Percentiles rank a stretch among this genome's conserved stretches.
These are phyloP conservation scores for Drosophila neotestacea DNA, from an alignment of 2,888 invertebrate species.

Conservation along the genomic window DNA sequence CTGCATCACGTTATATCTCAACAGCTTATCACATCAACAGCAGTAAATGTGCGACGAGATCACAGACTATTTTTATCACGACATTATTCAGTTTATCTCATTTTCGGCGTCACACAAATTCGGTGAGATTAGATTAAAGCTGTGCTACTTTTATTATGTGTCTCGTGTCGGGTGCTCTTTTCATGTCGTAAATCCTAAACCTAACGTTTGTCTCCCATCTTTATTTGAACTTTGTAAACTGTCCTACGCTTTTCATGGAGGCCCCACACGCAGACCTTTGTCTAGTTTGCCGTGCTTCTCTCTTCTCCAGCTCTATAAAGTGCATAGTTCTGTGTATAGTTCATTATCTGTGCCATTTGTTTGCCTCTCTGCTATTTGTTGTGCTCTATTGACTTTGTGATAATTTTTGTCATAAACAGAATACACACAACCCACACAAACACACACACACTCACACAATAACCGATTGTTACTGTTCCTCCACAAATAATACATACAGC, in stretches of 20 bases:
- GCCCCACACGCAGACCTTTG: conserved; percentile 48
- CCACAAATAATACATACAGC: not conserved
- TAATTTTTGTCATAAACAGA: conserved; percentile 55
- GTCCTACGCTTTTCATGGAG: conserved; percentile 10
- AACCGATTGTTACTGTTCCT: conserved; percentile 6
- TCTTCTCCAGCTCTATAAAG: conserved; percentile 11
- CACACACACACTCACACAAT: conserved; percentile 7
- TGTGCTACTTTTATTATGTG: conserved; percentile 21
- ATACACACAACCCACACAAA: conserved; percentile 10
- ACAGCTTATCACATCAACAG: conserved; percentile 13
- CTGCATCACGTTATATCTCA: conserved; percentile 30
- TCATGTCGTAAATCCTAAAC: conserved; percentile 15
- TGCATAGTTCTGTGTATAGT: conserved; percentile 39
- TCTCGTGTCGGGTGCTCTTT: conserved; percentile 16
- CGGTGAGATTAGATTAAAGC: conserved; percentile 58
- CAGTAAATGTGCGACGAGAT: conserved; percentile 34
- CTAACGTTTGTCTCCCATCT: conserved; percentile 5
- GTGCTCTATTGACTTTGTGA: conserved; percentile 67
- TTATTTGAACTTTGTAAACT: conserved; percentile 28
- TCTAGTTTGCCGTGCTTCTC: conserved; percentile 2
- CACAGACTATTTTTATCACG: conserved; percentile 49
- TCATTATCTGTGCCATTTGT: conserved; percentile 53
- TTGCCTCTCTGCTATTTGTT: conserved; percentile 49
- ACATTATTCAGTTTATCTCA: conserved; percentile 36
- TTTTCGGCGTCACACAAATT: conserved; percentile 41